Evolutionary conservation across 2,888 invertebrate genomes (phyloP).

Genomic region (Crematogaster levior): DNA sequence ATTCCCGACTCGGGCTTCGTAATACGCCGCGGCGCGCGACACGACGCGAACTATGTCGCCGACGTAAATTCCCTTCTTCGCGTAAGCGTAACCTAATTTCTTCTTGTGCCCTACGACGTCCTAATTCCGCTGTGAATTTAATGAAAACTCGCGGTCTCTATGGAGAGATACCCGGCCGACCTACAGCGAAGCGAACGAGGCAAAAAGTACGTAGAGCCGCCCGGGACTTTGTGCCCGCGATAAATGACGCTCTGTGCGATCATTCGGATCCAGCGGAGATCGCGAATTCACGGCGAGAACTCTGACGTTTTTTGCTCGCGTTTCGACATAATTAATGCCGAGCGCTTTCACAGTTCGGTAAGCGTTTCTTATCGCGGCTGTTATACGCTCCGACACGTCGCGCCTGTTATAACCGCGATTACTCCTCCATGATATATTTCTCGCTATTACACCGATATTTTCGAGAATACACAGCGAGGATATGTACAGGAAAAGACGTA

Average conservation of each 20-base stretch:
- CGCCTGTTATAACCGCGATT: slow-evolving; percentile 20
- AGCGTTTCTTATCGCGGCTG: slow-evolving; percentile 35
- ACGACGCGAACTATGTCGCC: slow-evolving; percentile 45
- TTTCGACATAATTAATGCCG: slow-evolving; percentile 46
- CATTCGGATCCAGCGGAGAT: slow-evolving; percentile 14
- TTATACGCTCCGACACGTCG: slow-evolving; percentile 38
- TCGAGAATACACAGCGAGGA: not conserved
- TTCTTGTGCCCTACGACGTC: slow-evolving; percentile 35
- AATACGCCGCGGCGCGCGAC: slow-evolving; percentile 16
- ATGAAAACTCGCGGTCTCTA: slow-evolving; percentile 48
- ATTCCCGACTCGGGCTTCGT: slow-evolving; percentile 11
- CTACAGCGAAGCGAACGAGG: not conserved
- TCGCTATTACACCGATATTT: not conserved
- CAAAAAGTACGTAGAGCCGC: slow-evolving; percentile 33
- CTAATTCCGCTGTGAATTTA: slow-evolving; percentile 34
- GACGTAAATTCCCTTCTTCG: slow-evolving; percentile 47
- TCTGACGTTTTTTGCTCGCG: slow-evolving; percentile 16
- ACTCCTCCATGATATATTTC: slow-evolving; percentile 17
- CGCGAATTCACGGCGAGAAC: slow-evolving; percentile 21
- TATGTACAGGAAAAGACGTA: not conserved
- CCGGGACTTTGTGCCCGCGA: slow-evolving; percentile 24
- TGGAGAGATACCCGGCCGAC: slow-evolving; percentile 21
- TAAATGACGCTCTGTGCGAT: slow-evolving; percentile 33
- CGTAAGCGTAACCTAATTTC: slow-evolving; percentile 51
- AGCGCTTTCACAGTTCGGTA: slow-evolving; percentile 34